Conservation (phyloP, 2,888 invertebrate species). For the Synanthedon tipuliformis region DNA sequence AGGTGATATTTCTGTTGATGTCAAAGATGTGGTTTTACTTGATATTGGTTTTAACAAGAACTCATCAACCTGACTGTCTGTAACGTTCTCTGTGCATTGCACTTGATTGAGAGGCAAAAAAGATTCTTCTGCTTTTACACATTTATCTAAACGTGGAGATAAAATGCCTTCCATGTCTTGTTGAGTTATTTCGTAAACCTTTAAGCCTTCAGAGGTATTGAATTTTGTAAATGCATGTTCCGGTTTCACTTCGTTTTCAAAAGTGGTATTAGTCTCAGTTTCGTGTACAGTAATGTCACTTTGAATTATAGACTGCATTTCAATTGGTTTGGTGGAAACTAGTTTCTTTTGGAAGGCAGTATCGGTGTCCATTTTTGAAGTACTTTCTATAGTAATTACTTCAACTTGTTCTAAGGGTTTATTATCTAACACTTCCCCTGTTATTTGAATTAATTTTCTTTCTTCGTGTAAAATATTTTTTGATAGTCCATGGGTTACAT, state of each 20-base stretch:
- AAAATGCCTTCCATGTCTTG: conserved; percentile 33
- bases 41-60: conserved; percentile 24
- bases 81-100: conserved; percentile 46
- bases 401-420: conserved; percentile 39
- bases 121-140: conserved; percentile 32
- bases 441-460: conserved; percentile 45
- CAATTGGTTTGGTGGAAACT: conserved; percentile 21
- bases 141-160: conserved; percentile 21
- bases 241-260: conserved; percentile 14
- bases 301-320: conserved; percentile 31
- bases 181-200: conserved; percentile 44
- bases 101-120: conserved; percentile 41
- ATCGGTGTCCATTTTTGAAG: conserved; percentile 11
- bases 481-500: conserved; percentile 51
- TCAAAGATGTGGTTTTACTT: conserved; percentile 28
- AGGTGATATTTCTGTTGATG: conserved; percentile 38
- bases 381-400: conserved; percentile 33
- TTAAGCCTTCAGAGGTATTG: conserved; percentile 34
- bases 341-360: conserved; percentile 15
- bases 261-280: conserved; percentile 26
- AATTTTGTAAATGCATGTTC: conserved; percentile 32
- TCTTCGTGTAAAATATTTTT: conserved; percentile 36
- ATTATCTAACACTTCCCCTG: conserved; percentile 32
- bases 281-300: conserved; percentile 34
- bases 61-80: conserved; percentile 32